Percentiles rank a stretch among this genome's conserved stretches.
Conservation (phyloP, 2,113 vertebrate species). For the Struthidea cinerea region DNA sequence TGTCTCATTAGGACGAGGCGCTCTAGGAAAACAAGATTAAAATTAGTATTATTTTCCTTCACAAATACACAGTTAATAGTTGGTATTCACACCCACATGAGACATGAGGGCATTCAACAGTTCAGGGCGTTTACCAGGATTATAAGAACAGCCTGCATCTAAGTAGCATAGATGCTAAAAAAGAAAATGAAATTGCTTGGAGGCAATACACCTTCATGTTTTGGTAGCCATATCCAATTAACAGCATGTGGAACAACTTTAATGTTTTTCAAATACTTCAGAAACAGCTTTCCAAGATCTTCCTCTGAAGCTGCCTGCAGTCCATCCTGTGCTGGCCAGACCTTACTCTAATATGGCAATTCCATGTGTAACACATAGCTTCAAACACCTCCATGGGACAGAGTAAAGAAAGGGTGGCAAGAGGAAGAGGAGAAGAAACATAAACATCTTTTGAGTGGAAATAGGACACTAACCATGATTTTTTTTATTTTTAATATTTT, state of each 20-base stretch:
- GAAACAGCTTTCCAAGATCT: neutral
- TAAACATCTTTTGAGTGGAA: neutral
- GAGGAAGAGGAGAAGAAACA: neutral
- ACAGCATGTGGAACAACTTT: neutral
- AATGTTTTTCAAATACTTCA: neutral
- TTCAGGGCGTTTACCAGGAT: neutral
- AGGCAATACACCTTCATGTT: neutral
- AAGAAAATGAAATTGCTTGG: neutral
- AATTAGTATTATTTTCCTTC: neutral
- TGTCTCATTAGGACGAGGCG: neutral
- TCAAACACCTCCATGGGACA: neutral
- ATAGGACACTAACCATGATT: neutral
- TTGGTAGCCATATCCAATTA: neutral
- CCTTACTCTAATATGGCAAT: neutral
- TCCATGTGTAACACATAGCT: neutral
- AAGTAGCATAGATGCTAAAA: neutral
- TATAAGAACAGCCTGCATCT: neutral
- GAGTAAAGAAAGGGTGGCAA: neutral
- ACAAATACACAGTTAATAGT: neutral
- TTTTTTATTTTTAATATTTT: neutral
- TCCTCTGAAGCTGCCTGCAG: neutral
- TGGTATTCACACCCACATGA: neutral
- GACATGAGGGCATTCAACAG: neutral
- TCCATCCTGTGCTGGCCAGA: neutral
- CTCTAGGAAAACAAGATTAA: neutral